Conservation (phyloP, 2,113 vertebrate species). For the Poecile atricapillus region DNA sequence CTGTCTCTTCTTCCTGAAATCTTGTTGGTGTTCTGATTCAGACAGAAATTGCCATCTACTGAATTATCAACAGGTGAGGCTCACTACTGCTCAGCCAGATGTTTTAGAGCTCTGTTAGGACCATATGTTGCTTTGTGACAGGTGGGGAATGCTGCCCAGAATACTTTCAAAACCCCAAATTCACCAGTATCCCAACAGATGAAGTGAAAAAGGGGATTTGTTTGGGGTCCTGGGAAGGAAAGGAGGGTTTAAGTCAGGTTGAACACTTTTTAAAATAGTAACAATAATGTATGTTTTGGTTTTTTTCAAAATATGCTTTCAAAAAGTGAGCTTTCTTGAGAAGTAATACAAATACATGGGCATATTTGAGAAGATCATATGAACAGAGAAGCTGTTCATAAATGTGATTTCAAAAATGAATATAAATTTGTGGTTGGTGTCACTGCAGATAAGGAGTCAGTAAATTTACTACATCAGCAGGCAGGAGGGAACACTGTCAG, state of each 20-base stretch:
- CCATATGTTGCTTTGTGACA: background rate
- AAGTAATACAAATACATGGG: slow-evolving; percentile 1
- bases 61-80: background rate
- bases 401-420: slow-evolving; percentile 2
- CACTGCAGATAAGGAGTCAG: slow-evolving; percentile 35
- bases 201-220: background rate
- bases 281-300: background rate
- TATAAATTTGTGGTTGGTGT: background rate
- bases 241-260: background rate
- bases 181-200: background rate
- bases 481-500: slow-evolving; percentile 41
- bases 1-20: background rate
- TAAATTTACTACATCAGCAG: slow-evolving; percentile 20
- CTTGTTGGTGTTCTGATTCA: background rate
- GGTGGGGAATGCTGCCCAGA: background rate
- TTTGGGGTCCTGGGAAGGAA: background rate
- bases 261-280: background rate
- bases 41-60: background rate
- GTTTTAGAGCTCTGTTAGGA: background rate
- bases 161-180: background rate
- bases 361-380: background rate
- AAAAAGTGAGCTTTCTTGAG: background rate
- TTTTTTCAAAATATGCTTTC: background rate
- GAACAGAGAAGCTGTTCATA: slow-evolving; percentile 17
- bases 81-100: background rate